A percentile compares a stretch with the other conserved stretches of the same genome.
Conservation (phyloP, 1,140 invertebrate species). For the Drosophila miranda region DNA sequence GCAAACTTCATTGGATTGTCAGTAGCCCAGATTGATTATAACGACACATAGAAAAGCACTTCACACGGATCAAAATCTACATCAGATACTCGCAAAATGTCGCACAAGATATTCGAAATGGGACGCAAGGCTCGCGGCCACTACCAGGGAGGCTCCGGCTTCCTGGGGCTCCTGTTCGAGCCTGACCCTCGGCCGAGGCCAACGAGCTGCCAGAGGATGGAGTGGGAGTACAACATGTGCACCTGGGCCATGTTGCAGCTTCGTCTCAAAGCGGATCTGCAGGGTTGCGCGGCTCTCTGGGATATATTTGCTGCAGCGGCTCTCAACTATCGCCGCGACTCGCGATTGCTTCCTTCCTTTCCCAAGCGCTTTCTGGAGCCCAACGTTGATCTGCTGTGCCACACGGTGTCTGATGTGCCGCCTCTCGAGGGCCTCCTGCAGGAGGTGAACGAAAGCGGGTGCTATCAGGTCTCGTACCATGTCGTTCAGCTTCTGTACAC, state of each 20-base stretch:
- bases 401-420: too few species aligned
- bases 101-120: too few species aligned
- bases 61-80: too few species aligned
- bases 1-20: constrained; percentile 48
- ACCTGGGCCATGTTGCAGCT: too few species aligned
- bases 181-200: not conserved
- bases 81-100: too few species aligned
- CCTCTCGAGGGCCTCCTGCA: too few species aligned
- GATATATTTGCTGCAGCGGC: constrained; percentile 90
- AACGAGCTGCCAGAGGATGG: not conserved
- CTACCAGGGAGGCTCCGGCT: constrained; percentile 57
- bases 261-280: constrained; percentile 82
- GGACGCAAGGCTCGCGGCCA: not conserved
- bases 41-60: constrained; percentile 4
- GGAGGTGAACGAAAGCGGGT: too few species aligned
- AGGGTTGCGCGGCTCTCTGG: constrained; percentile 89
- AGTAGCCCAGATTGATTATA: constrained; percentile 29
- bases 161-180: constrained; percentile 21
- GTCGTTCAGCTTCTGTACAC: too few species aligned
- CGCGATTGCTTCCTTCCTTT: constrained; percentile 87
- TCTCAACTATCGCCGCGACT: constrained; percentile 87
- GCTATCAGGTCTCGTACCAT: too few species aligned
- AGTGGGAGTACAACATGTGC: too few species aligned
- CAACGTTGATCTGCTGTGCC: too few species aligned
- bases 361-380: constrained; percentile 83